These are phyloP conservation scores for Desoria tigrina DNA, from an alignment of 2,888 invertebrate species.

Conservation along the genomic window DNA sequence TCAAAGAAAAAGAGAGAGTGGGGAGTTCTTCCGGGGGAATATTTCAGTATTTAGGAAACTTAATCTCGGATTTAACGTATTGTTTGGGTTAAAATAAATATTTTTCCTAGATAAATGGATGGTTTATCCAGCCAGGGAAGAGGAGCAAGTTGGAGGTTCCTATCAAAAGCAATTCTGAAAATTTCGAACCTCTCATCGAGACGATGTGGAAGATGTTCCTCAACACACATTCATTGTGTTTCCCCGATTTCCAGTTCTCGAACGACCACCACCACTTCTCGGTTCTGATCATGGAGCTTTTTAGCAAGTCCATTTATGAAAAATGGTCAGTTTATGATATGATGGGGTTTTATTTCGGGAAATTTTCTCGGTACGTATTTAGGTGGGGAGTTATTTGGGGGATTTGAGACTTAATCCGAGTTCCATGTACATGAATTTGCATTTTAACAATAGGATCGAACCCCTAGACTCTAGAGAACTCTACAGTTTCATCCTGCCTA, in stretches of 20 bases:
- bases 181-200: constrained; percentile 45
- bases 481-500: constrained; percentile 44
- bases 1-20: no score
- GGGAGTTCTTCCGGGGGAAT: no score
- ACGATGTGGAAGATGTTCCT: constrained; percentile 47
- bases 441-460: no score
- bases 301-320: constrained; percentile 45
- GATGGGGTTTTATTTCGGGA: no score
- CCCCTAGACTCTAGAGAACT: constrained; percentile 25
- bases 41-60: no score
- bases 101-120: constrained; percentile 33
- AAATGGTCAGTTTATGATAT: constrained; percentile 30
- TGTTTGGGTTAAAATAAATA: no score
- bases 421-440: no score
- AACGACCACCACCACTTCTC: constrained; percentile 49
- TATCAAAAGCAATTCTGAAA: constrained; percentile 23
- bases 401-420: no score
- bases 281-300: constrained; percentile 37
- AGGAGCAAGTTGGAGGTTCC: constrained; percentile 29
- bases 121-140: constrained; percentile 25
- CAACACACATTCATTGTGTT: constrained; percentile 46
- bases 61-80: no score
- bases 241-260: constrained; percentile 31
- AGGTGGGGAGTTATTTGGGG: no score
- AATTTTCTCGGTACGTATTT: no score